phyloP scores from a whole-genome alignment of 2,797 vertebrate species.

The Rhinatrema bivittatum region DNA sequence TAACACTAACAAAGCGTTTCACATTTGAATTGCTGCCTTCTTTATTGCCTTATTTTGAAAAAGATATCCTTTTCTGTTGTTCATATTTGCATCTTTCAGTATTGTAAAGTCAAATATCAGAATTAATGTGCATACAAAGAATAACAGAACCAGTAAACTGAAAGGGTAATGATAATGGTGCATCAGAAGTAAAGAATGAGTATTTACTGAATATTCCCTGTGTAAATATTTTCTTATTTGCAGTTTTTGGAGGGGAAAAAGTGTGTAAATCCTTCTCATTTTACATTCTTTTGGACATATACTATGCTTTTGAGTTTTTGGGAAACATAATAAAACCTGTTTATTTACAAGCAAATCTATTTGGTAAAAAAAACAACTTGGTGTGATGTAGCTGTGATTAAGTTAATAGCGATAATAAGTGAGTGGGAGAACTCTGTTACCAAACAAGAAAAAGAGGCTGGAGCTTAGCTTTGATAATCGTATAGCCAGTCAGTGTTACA shows the following conservation, averaged over 20 bases:
- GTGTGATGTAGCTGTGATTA: no score
- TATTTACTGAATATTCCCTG: constrained; percentile 8
- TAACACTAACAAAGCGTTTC: no score
- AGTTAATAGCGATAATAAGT: no score
- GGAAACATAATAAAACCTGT: constrained; percentile 26
- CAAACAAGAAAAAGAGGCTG: no score
- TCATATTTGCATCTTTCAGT: constrained; percentile 9
- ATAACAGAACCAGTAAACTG: no score
- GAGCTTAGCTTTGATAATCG: no score
- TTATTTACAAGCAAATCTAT: constrained; percentile 48
- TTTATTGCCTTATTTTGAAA: constrained; percentile 26
- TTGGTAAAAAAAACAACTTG: constrained; percentile 36
- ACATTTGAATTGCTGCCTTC: no score
- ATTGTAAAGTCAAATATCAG: constrained; percentile 15
- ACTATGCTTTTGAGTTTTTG: constrained; percentile 22
- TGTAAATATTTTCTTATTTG: constrained; percentile 25
- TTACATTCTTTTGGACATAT: constrained; percentile 35
- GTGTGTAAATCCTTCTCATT: constrained; percentile 35
- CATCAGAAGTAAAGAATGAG: constrained; percentile 17
- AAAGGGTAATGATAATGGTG: no score
- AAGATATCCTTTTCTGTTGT: constrained; percentile 8
- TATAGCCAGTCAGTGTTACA: no score
- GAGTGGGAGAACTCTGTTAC: no score
- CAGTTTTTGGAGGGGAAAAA: constrained; percentile 25
- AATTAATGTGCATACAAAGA: background rate